phyloP scores from a whole-genome alignment of 2,113 vertebrate genomes.

The Pterocles orientalis region DNA sequence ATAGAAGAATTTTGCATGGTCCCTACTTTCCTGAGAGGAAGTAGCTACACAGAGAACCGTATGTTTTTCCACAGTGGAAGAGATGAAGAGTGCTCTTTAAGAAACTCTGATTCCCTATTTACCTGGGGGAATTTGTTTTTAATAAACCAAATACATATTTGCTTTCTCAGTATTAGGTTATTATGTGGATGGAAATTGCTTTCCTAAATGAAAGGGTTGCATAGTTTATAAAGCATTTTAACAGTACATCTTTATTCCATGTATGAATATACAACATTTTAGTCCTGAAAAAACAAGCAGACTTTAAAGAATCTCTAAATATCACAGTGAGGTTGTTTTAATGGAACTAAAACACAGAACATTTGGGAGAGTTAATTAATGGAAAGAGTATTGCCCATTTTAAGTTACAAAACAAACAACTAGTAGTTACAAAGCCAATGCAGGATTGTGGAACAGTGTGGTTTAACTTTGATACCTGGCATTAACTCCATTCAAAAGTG shows the following conservation, averaged over 20 bases:
- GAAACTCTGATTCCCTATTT: conserved; percentile 18
- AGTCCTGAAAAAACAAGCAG: background rate
- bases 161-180: background rate
- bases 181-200: conserved; percentile 14
- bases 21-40: background rate
- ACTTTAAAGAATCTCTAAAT: conserved; percentile 6
- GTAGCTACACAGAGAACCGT: background rate
- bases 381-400: background rate
- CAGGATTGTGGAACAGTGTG: background rate
- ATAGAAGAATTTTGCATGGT: background rate
- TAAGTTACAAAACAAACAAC: background rate
- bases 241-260: conserved; percentile 25
- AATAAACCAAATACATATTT: conserved; percentile 33
- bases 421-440: background rate
- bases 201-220: conserved; percentile 8
- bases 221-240: conserved; percentile 7
- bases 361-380: background rate
- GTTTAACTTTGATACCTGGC: background rate
- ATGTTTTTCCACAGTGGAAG: background rate
- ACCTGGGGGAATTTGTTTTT: background rate
- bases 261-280: background rate
- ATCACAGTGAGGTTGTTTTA: background rate
- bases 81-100: background rate
- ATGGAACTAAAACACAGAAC: background rate
- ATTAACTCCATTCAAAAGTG: background rate